Conservation (phyloP, 2,797 vertebrate genomes). For the Phaenicophaeus curvirostris region DNA sequence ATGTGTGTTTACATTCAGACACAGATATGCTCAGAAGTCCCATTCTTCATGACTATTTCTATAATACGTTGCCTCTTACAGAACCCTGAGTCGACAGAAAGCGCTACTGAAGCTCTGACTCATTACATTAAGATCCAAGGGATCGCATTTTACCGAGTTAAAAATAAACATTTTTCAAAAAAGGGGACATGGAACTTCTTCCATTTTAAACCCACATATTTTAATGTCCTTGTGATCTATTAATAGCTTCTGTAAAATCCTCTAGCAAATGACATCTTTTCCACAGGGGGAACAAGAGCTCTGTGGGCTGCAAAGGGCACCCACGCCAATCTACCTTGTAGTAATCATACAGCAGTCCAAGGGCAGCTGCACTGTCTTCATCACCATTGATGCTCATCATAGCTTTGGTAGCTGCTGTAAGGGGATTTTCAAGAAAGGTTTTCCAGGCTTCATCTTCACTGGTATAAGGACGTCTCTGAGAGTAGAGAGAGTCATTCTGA, state of each 20-base stretch:
- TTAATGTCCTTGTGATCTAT: constrained; percentile 17
- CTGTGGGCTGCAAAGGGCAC: background rate
- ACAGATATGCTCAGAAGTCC: background rate
- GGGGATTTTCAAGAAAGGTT: constrained; percentile 96
- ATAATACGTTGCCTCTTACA: background rate
- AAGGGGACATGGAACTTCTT: background rate
- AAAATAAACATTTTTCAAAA: background rate
- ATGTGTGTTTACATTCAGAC: background rate
- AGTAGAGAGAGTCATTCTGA: constrained; percentile 92
- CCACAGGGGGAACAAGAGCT: background rate
- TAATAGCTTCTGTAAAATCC: constrained; percentile 36
- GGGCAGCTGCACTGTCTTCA: constrained; percentile 94
- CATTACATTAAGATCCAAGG: background rate
- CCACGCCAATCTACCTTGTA: constrained; percentile 81
- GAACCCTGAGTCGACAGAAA: background rate
- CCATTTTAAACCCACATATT: background rate
- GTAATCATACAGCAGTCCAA: constrained; percentile 96
- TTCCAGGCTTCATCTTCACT: constrained; percentile 99
- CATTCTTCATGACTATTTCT: background rate
- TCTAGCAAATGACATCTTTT: constrained; percentile 30
- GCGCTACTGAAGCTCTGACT: background rate
- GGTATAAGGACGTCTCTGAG: constrained; percentile 91
- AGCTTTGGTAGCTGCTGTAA: constrained; percentile 97
- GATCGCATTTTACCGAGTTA: background rate
- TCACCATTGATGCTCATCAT: constrained; percentile 99